Conservation (phyloP, 2,888 invertebrate genomes). For the Halictus ligatus region DNA sequence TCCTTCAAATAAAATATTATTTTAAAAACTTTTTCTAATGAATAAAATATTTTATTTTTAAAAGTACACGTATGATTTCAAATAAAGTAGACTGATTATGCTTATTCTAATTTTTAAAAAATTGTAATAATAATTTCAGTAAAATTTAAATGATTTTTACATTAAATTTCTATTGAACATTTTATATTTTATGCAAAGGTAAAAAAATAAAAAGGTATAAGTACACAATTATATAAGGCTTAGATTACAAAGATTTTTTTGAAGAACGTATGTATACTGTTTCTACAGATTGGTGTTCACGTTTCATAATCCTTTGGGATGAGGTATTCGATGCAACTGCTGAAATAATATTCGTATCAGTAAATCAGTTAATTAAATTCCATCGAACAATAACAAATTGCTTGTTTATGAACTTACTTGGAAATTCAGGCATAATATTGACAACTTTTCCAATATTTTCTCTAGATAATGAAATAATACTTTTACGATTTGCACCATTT, state of each 20-base stretch:
- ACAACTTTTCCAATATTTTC: constrained; percentile 73
- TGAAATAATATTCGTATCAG: constrained; percentile 41
- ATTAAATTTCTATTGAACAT: neutral
- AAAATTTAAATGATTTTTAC: neutral
- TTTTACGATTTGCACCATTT: constrained; percentile 63
- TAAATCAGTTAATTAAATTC: neutral
- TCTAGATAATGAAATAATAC: constrained; percentile 63
- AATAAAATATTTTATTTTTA: too few relatives aligned
- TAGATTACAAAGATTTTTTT: constrained; percentile 30
- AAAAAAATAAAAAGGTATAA: constrained; percentile 2
- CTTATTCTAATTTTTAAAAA: neutral
- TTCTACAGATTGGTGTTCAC: neutral
- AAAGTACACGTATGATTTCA: too few relatives aligned
- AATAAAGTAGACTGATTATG: too few relatives aligned
- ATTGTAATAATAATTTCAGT: neutral
- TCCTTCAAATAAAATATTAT: too few relatives aligned
- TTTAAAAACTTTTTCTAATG: too few relatives aligned
- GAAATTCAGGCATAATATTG: constrained; percentile 70
- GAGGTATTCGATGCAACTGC: constrained; percentile 2
- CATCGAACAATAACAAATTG: neutral
- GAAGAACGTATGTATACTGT: neutral
- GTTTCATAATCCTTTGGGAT: constrained; percentile 22
- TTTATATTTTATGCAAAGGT: neutral
- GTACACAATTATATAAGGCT: constrained; percentile 2
- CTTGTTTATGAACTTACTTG: constrained; percentile 42